Evolutionary conservation across 2,888 invertebrate species (phyloP).

Genomic region (Andrena hattorfiana): DNA sequence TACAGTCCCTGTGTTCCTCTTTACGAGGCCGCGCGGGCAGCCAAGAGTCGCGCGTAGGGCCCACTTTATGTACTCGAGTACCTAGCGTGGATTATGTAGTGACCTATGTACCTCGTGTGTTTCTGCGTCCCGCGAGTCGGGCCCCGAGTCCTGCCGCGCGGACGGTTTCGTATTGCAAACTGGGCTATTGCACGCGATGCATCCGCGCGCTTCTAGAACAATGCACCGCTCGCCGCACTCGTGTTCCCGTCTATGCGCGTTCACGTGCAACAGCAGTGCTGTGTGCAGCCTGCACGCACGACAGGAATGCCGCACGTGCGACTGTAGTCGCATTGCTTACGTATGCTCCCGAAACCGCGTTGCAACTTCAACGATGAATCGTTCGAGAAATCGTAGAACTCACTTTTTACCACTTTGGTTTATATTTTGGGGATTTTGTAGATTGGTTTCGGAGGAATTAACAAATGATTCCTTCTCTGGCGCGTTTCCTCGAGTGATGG

Average conservation of each 20-base stretch:
- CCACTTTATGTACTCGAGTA: slow-evolving; percentile 51
- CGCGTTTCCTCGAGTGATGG: too few species aligned
- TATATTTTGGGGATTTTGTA: background rate
- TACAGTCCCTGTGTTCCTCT: slow-evolving; percentile 60
- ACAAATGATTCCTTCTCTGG: too few species aligned
- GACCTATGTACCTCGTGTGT: slow-evolving; percentile 63
- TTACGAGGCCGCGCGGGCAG: slow-evolving; percentile 42
- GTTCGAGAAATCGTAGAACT: background rate
- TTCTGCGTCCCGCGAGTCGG: slow-evolving; percentile 34
- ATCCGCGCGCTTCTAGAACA: slow-evolving; percentile 64
- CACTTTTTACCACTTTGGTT: background rate
- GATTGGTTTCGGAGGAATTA: too few species aligned
- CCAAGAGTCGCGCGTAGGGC: slow-evolving; percentile 50
- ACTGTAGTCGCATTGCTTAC: slow-evolving; percentile 38
- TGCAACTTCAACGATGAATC: background rate
- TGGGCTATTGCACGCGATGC: slow-evolving; percentile 75
- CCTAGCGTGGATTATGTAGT: slow-evolving; percentile 61
- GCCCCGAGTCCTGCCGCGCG: slow-evolving; percentile 27
- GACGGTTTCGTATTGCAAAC: slow-evolving; percentile 72
- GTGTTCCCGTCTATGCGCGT: slow-evolving; percentile 10
- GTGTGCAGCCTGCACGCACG: slow-evolving; percentile 12
- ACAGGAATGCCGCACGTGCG: slow-evolving; percentile 44
- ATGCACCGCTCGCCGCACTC: slow-evolving; percentile 46
- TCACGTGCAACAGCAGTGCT: slow-evolving; percentile 15
- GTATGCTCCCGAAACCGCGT: slow-evolving; percentile 19